Base-by-base conservation (phyloP, 2,888 invertebrate genomes). In the Melanostoma mellinum region DNA sequence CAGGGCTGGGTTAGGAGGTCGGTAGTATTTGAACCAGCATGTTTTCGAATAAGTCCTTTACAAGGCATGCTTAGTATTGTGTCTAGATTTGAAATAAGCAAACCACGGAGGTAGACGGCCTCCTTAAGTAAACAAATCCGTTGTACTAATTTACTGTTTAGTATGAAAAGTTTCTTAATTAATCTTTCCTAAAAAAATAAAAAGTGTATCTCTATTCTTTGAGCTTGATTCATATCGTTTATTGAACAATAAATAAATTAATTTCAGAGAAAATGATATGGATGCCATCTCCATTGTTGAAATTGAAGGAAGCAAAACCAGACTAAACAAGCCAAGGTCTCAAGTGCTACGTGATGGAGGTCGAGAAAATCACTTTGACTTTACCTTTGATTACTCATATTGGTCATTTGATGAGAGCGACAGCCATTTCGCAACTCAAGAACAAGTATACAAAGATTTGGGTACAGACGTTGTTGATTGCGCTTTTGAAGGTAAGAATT, bases 361-460 rank as follows among this genome's bases (percentile, higher is more conserved):
- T 1, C 89, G 91, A 46, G 95, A 95, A 88, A 94, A 94, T 89
- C 94, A 93, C 91, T 96, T 97, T 90, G 96, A 96, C 91, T 97
- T 97, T 90, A 96, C 97, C 74, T 97, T 97, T 91, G 97, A 97
- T 92, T 95, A 96, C 90, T 97, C 97, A 0, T 97, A 97, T 90
- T 97, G 96, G 96, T 97, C 97, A 65, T 96, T 93, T 90, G 94
- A 96, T 89, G 90, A 92, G 50, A 92, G 92, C 20, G 96, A 96
- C 88, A 90, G 91, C 9, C 94, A 95, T 89, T 97, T 94, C 91
- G 95, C 95, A 44, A 94, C 96, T 6, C 97, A 97, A 91, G 96
- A 96, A 89, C 94, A 95, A 93, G 95, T 95, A 68, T 95, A 94
- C 89, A 92, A 92, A 86, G 95, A 95, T 92, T 92, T 95, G 86